Conservation (phyloP, 2,888 invertebrate genomes). For the Invenusta paracnida region DNA sequence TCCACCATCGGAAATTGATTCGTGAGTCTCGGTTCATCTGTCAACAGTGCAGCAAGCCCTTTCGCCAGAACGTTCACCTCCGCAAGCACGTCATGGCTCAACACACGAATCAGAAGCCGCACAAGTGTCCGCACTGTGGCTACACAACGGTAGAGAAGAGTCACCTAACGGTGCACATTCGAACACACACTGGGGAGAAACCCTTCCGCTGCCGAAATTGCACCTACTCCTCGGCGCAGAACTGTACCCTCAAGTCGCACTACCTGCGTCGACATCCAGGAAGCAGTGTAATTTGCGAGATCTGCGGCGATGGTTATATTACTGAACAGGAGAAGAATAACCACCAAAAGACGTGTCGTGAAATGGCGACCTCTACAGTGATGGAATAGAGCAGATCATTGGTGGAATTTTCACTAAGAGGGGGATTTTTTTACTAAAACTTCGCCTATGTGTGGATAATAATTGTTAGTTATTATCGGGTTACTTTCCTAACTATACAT, state of each 20-base stretch:
- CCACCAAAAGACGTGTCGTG: slow-evolving; percentile 39
- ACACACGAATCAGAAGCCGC: slow-evolving; percentile 53
- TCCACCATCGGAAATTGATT: not conserved
- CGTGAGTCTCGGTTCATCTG: slow-evolving; percentile 52
- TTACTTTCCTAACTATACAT: no score
- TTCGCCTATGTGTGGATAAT: no score
- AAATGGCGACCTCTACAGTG: not conserved
- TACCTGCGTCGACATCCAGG: slow-evolving; percentile 56
- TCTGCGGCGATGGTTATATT: slow-evolving; percentile 41
- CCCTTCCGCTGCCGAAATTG: slow-evolving; percentile 59
- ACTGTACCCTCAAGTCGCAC: slow-evolving; percentile 59
- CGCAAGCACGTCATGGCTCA: slow-evolving; percentile 56
- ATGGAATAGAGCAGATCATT: no score
- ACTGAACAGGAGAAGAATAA: slow-evolving; percentile 43
- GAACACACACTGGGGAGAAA: slow-evolving; percentile 60
- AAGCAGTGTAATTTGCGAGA: slow-evolving; percentile 37
- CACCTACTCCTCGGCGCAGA: slow-evolving; percentile 60
- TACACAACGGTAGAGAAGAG: slow-evolving; percentile 60
- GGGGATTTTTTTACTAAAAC: no score
- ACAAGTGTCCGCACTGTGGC: slow-evolving; percentile 59
- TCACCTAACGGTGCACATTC: slow-evolving; percentile 59
- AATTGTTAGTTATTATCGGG: no score
- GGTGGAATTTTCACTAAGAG: no score
- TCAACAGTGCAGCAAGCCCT: slow-evolving; percentile 55
- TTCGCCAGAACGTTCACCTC: slow-evolving; percentile 60